A percentile compares a stretch with the other conserved stretches of the same genome.
Evolutionary conservation across 2,113 vertebrate species (phyloP).

Genomic region (Coptodon rendalli): DNA sequence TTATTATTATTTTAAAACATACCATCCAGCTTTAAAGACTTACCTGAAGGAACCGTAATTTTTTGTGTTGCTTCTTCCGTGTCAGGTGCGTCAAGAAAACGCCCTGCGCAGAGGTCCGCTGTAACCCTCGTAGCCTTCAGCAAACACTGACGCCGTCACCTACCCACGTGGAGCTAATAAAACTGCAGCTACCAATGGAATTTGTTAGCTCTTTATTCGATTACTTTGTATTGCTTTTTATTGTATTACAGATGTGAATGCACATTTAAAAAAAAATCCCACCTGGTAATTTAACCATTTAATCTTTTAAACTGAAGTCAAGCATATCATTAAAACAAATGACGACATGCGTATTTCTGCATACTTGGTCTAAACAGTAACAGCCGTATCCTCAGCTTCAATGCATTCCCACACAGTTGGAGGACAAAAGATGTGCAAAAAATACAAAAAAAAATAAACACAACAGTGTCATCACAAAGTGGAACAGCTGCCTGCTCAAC

Average conservation of each 20-base stretch:
- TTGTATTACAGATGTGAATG: neutral
- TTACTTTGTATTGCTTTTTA: neutral
- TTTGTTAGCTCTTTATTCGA: neutral
- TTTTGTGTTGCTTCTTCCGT: neutral
- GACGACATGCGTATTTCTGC: neutral
- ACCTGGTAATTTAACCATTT: neutral
- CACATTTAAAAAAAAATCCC: accelerated
- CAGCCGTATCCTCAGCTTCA: neutral
- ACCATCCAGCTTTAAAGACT: neutral
- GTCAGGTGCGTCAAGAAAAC: neutral
- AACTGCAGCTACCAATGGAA: neutral
- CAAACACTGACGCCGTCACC: neutral
- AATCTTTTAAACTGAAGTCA: neutral
- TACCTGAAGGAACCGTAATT: neutral
- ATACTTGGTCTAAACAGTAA: neutral
- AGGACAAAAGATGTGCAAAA: neutral
- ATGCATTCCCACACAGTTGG: neutral
- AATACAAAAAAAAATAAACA: slow-evolving; percentile 20
- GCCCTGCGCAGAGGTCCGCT: neutral
- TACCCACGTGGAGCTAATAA: neutral
- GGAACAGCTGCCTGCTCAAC: neutral
- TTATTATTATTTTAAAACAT: neutral
- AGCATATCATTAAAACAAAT: neutral
- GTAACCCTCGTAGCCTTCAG: neutral
- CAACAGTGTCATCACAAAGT: neutral